Evolutionary conservation across 2,888 invertebrate genomes (phyloP).

Genomic region (Beris morrisii): DNA sequence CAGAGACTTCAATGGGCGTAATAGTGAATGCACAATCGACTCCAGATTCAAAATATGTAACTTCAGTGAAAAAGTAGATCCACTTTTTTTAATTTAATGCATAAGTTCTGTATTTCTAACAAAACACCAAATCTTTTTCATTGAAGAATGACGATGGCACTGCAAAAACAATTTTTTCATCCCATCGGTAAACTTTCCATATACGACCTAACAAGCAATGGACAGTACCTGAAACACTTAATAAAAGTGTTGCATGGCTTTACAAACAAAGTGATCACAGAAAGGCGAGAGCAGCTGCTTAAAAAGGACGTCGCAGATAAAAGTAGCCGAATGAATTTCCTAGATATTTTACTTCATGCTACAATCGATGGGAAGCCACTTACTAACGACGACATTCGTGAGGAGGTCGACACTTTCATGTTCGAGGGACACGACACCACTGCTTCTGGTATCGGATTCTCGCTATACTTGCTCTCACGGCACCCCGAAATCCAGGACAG

Average conservation of each 20-base stretch:
- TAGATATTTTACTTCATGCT: slow-evolving; percentile 22
- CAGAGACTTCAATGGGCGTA: slow-evolving; percentile 31
- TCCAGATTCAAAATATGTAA: slow-evolving; percentile 24
- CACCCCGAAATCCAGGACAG: slow-evolving; percentile 44
- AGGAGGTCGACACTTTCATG: slow-evolving; percentile 31
- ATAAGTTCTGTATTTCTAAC: not conserved
- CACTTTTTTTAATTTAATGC: too few relatives aligned
- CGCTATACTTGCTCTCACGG: slow-evolving; percentile 29
- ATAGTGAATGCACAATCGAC: slow-evolving; percentile 23
- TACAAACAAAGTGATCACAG: slow-evolving; percentile 17
- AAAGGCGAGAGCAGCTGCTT: slow-evolving; percentile 5
- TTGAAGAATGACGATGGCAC: slow-evolving; percentile 2
- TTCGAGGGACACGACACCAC: slow-evolving; percentile 32
- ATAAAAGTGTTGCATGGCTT: slow-evolving; percentile 23
- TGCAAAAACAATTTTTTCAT: slow-evolving; percentile 3
- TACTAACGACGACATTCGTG: slow-evolving; percentile 24
- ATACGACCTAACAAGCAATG: slow-evolving; percentile 7
- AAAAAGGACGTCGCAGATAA: slow-evolving; percentile 33
- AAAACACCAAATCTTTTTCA: not conserved
- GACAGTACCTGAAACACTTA: not conserved
- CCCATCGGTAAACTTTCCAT: not conserved
- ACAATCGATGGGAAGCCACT: slow-evolving; percentile 15
- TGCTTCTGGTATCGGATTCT: slow-evolving; percentile 27
- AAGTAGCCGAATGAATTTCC: slow-evolving; percentile 38
- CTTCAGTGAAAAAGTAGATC: slow-evolving; percentile 23